Evolutionary conservation across 2,113 vertebrate genomes (phyloP), one percentile per base, ranked within the genome.

Genomic region (Tretioscincus oriximinensis): DNA sequence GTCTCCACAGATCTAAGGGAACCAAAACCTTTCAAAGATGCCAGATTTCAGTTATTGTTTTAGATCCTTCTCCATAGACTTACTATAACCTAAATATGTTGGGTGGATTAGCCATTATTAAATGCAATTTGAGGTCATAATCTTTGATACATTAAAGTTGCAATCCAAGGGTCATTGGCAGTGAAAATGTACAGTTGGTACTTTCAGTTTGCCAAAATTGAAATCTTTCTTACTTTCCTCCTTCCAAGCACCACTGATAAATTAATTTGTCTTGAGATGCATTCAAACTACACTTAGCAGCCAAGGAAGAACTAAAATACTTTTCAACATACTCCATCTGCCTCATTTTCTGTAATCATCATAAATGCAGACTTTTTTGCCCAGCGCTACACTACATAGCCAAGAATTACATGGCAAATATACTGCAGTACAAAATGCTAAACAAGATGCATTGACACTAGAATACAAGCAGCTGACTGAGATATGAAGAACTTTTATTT

Each of bases 151-250:
- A 64, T 72, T 64, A 29, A 83, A 41, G 6, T 45, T 78, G 82
- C 80, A 18, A 21, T 1, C 1, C 80, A 4, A 45, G 54, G 49
- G 0, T 35, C 1, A 28, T 28, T 14, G 6, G 0, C 0, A 26
- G 9, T 73, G 61, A 49, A 80, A 69, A 20, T 45, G 77, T 31
- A 76, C 66, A 76, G 72, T 28, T 82, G 11, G 75, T 72, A 80
- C 66, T 47, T 80, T 79, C 84, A 73, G 18, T 86, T 87, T 84
- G 21, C 22, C 10, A 20, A 73, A 20, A 60, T 71, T 28, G 82
- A 8, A 20, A 29, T 18, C 51, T 16, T 58, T 58, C 16, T 5
- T 22, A 63, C 61, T 63, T 26, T 26, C 61, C 61, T 63, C 22
- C 24, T 63, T 63, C 24, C 54, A 58, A 58, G 54, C 18, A 58